These are phyloP conservation scores for Protophormia terraenovae DNA, from an alignment of 2,888 invertebrate genomes.

Conservation along the genomic window DNA sequence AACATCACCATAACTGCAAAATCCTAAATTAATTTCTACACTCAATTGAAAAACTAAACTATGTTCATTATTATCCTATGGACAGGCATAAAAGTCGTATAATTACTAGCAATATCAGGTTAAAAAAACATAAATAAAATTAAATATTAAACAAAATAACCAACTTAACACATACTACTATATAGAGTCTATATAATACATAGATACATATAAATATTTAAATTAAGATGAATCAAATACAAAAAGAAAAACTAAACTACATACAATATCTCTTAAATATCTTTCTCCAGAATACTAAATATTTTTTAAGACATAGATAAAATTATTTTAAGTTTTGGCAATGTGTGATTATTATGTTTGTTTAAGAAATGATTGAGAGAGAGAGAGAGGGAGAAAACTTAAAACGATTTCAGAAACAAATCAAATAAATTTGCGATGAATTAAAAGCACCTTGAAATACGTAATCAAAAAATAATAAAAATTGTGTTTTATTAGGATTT, in stretches of 20 bases:
- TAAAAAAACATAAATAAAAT: conserved; percentile 29
- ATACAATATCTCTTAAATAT: not conserved
- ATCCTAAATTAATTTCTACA: too few relatives aligned
- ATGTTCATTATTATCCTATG: conserved; percentile 39
- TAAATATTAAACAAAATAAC: not conserved
- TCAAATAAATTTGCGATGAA: conserved; percentile 63
- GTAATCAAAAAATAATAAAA: conserved; percentile 53
- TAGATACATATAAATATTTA: conserved; percentile 11
- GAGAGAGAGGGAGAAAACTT: conserved; percentile 19
- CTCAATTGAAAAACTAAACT: conserved; percentile 2
- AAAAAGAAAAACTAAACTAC: not conserved
- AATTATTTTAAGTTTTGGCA: conserved; percentile 67
- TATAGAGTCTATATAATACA: not conserved
- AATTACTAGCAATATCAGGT: conserved; percentile 62
- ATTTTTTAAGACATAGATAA: conserved; percentile 64
- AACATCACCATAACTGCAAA: conserved; percentile 8
- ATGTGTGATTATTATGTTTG: conserved; percentile 67
- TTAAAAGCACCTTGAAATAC: conserved; percentile 65
- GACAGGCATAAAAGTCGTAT: conserved; percentile 42
- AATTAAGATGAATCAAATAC: conserved; percentile 14
- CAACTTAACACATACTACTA: not conserved
- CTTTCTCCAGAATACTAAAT: conserved; percentile 43
- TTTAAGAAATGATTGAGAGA: conserved; percentile 52
- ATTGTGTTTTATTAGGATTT: not conserved
- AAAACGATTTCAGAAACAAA: conserved; percentile 62